Evolutionary conservation across 2,797 vertebrate genomes (phyloP), one percentile per base, ranked within the genome.

Genomic region (Phylloscopus collybita): DNA sequence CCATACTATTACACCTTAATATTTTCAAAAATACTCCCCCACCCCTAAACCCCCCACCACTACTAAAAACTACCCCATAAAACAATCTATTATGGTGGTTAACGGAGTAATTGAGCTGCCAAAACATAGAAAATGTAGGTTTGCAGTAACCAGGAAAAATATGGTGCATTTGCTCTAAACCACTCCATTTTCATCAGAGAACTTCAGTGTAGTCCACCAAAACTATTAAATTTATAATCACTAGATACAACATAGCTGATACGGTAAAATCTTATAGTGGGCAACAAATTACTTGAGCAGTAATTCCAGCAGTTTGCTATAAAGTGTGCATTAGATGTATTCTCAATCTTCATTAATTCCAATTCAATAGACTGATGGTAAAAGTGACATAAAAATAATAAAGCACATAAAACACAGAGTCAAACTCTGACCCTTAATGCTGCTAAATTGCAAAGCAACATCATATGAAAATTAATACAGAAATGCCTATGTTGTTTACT

Each of bases 311-410:
- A 81, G 38, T 90, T 90, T 88, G 34, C 76, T 72, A 69, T 66
- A n/a, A 90, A 81, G 32, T 66, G 23, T 62, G 59, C 38, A 65
- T 81, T 83, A 90, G 36, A 95, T 75, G 13, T 51, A 62, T 91
- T 90, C 75, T 91, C 81, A 94, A 10, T 92, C 54, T 51, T 93
- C 85, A 91, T 93, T 91, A 90, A 95, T 95, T 96, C 70, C 70
- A 94, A 92, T 59, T 95, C 76, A 92, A 56, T 30, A 65, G 59
- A 75, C 50, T 88, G 76, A 25, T 65, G 56, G 69, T 86, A 86
- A 92, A 93, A 92, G 18, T 65, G 82, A 73, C 76, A 90, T 86
- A 90, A 92, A 95, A 90, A 91, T 94, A 90, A 88, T 75, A 95
- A 81, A 88, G 18, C 38, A 73, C 26, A 86, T 86, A 84, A 94